A percentile compares a stretch with the other conserved stretches of the same genome.
phyloP scores from a whole-genome alignment of 2,797 vertebrate species.

The Hydrophis major region DNA sequence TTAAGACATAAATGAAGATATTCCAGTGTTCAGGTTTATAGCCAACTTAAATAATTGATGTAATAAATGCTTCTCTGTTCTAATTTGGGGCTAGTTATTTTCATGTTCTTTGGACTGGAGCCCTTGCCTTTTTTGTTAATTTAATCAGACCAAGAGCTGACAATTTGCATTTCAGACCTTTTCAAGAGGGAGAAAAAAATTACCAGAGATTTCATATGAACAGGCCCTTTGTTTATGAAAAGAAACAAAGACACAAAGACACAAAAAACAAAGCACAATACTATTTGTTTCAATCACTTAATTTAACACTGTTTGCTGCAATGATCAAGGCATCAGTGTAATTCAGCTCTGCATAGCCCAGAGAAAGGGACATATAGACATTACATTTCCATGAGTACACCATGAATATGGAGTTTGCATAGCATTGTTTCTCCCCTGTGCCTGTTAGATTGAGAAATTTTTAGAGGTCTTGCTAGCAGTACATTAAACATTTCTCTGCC shows the following conservation, averaged over 20 bases:
- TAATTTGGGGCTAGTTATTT: neutral
- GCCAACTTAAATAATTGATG: slow-evolving; percentile 18
- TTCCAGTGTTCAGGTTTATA: slow-evolving; percentile 5
- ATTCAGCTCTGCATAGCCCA: neutral
- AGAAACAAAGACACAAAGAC: neutral
- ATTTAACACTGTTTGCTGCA: neutral
- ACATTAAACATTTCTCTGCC: neutral
- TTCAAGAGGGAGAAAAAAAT: neutral
- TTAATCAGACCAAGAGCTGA: neutral
- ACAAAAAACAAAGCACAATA: neutral
- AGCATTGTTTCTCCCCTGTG: too few relatives aligned
- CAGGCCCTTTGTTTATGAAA: neutral
- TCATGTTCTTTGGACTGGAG: neutral
- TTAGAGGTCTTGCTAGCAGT: too few relatives aligned
- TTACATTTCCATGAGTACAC: neutral
- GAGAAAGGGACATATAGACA: neutral
- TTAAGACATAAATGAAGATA: slow-evolving; percentile 12
- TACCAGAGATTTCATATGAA: neutral
- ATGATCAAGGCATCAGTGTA: neutral
- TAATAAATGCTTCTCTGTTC: neutral
- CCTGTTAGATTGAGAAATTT: neutral
- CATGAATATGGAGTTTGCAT: neutral
- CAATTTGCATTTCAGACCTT: neutral
- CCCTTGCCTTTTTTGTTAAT: slow-evolving; percentile 38
- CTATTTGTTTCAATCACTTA: neutral